Base-by-base conservation (phyloP, 2,797 vertebrate species). In the Monodelphis domestica region DNA sequence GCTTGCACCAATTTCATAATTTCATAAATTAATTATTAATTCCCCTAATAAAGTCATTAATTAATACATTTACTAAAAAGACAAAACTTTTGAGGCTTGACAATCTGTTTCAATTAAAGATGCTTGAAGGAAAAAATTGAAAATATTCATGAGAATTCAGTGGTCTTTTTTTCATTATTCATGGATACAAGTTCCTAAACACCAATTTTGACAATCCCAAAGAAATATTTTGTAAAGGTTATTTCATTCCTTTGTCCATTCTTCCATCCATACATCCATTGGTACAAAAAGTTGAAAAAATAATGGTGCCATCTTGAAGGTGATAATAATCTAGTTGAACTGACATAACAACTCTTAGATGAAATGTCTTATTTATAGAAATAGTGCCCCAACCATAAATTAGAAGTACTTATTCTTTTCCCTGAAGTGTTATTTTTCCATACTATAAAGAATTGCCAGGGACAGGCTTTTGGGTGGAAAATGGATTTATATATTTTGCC, bases 381-480 rank as follows among this genome's bases (percentile, higher is more conserved):
- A 38, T 57, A 15, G 38, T 87, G 33, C 24, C 95, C 70, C 50
- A 50, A 3, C 93, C 51, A 92, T 52, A 91, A 93, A 70, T 94
- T 95, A n/a, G n/a, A 94, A 96, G 84, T 92, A 89, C 0, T 91
- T 89, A 28, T 51, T 92, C 33, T 91, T 38, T 55, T 94, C 10
- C 70, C 45, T 28, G 3, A n/a, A 38, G 3, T 94, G 0, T 78
- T 94, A 90, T 38, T 63, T 95, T 95, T 94, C 87, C 53, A n/a
- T 78, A 7, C 54, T 91, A 50, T 84, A 94, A 57, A 53, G 89
- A 56, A 30, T 12, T 70, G 89, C 53, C n/a, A 91, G 33, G 45
- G 87, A 93, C 53, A 89, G 24, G 78, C 56, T 28, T 87, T 12
- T 56, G 3, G 15, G 4, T 92, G 70, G 84, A 84, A 45, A 84